Conservation (phyloP, 2,888 invertebrate genomes). For the Incurvaria masculella region DNA sequence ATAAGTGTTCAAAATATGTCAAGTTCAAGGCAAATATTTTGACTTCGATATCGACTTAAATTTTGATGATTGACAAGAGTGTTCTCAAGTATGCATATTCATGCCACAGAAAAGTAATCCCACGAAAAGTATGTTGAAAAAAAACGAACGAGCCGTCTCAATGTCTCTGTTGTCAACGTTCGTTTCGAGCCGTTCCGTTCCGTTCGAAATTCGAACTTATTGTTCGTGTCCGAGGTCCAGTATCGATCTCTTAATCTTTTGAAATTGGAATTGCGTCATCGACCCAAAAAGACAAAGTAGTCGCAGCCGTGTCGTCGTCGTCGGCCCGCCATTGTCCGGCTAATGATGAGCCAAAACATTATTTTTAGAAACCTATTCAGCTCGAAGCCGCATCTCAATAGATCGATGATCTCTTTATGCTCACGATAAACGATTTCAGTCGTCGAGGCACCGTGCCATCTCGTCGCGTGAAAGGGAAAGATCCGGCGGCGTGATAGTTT, state of each 20-base stretch:
- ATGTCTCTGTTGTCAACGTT: slow-evolving; percentile 56
- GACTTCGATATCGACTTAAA: too few species aligned
- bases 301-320: neutral
- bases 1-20: too few species aligned
- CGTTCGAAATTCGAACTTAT: slow-evolving; percentile 21
- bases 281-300: slow-evolving; percentile 52
- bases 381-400: slow-evolving; percentile 11
- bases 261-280: slow-evolving; percentile 51
- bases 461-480: neutral
- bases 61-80: too few species aligned
- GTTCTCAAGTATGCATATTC: slow-evolving; percentile 55
- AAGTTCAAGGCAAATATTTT: too few species aligned
- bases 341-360: slow-evolving; percentile 52
- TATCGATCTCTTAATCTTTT: slow-evolving; percentile 17
- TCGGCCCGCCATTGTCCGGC: slow-evolving; percentile 37
- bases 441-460: neutral
- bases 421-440: neutral
- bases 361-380: slow-evolving; percentile 36
- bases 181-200: slow-evolving; percentile 33
- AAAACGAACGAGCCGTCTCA: slow-evolving; percentile 49
- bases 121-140: too few species aligned
- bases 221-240: slow-evolving; percentile 17
- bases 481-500: neutral
- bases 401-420: neutral
- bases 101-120: too few species aligned